phyloP scores from a whole-genome alignment of 2,113 vertebrate genomes.

The Phalacrocorax carbo region DNA sequence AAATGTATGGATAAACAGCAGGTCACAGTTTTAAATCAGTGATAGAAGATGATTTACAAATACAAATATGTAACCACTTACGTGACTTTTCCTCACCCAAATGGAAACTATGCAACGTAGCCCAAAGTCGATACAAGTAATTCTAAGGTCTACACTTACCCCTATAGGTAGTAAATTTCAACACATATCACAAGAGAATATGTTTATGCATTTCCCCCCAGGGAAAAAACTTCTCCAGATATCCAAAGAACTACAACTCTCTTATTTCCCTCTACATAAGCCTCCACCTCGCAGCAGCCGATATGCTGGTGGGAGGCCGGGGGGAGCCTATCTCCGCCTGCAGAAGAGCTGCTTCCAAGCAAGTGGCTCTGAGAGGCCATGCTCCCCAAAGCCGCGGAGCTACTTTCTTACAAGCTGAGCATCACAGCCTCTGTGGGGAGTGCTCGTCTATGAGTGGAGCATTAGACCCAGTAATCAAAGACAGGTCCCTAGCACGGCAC shows the following conservation, averaged over 20 bases:
- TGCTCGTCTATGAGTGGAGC: accelerated
- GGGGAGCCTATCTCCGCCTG: neutral
- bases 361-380: accelerated
- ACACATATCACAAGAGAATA: neutral
- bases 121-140: neutral
- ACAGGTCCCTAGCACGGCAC: neutral
- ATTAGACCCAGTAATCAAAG: neutral
- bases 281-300: accelerated
- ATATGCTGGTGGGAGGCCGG: neutral
- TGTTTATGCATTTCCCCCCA: neutral
- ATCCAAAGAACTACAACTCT: neutral
- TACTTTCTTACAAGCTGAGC: neutral
- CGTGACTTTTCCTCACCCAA: neutral
- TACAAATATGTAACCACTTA: neutral
- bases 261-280: neutral
- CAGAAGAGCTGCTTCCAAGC: neutral
- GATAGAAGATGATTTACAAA: constrained; percentile 20
- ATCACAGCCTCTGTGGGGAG: neutral
- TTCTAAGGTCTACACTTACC: neutral
- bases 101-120: neutral
- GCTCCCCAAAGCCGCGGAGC: neutral
- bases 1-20: neutral
- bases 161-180: neutral
- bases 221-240: neutral
- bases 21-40: constrained; percentile 15